Conservation (phyloP, 2,888 invertebrate species). For the Drosophila nigritarsus region DNA sequence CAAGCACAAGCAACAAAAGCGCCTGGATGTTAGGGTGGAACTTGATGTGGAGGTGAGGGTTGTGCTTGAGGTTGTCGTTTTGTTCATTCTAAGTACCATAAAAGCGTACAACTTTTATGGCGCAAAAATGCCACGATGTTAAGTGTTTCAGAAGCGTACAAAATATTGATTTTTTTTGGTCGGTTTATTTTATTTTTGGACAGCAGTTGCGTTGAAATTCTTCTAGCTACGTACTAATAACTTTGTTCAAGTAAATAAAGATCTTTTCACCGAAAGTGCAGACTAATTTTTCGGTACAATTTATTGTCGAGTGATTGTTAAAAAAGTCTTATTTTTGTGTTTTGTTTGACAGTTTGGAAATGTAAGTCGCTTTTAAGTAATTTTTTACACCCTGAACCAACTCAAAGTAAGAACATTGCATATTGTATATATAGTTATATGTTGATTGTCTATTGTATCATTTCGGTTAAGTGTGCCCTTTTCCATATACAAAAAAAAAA, state of each 20-base stretch:
- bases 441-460: too few species aligned
- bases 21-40: conserved; percentile 8
- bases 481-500: too few species aligned
- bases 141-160: conserved; percentile 44
- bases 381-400: too few species aligned
- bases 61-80: conserved; percentile 56
- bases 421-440: too few species aligned
- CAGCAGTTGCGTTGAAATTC: conserved; percentile 1
- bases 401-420: too few species aligned
- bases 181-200: conserved; percentile 5
- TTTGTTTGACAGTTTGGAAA: background rate
- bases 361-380: background rate
- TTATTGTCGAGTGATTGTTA: background rate
- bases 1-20: conserved; percentile 1
- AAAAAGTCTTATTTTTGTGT: background rate
- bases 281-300: background rate
- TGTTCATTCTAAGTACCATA: conserved; percentile 73
- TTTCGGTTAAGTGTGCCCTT: too few species aligned
- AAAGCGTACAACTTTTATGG: conserved; percentile 72
- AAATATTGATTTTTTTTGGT: conserved; percentile 52
- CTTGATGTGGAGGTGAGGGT: conserved; percentile 25
- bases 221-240: conserved; percentile 8
- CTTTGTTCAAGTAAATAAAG: conserved; percentile 17
- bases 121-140: conserved; percentile 53
- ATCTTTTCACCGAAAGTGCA: background rate